Base-by-base conservation (phyloP, 2,888 invertebrate genomes). In the Chalcis sispes region DNA sequence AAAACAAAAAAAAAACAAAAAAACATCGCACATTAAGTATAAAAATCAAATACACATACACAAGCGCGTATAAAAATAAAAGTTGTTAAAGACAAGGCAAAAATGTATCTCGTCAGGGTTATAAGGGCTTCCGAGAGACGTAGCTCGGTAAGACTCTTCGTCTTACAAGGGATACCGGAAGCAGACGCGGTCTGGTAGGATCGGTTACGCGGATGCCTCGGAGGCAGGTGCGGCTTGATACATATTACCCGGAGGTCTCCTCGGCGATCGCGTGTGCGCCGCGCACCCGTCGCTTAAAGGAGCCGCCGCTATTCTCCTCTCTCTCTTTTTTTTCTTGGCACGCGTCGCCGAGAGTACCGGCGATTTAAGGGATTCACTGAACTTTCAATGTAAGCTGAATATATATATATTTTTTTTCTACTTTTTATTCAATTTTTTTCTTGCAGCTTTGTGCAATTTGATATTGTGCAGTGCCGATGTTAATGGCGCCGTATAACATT, bases 191-290 rank as follows among this genome's bases (percentile, higher is more conserved):
- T 62, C 62, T 46, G 61, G 52, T 7, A n/a, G 64, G 62, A 75
- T 75, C 75, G 64, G 75, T 75, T 70, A 74, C 69, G 46, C 46
- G n/a, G n/a, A 2, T 8, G 48, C 3, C 48, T 8, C 18, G 7
- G 20, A 18, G 27, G 50, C 75, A 75, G 70, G 75, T 75, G 75
- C 62, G 52, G n/a, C n/a, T 4, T 8, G 15, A 36, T 52, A 59
- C 64, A 50, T 50, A 23, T 64, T 64, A 64, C 54, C 52, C 52
- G 69, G 50, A 70, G 70, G 70, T 66, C 65, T 48, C 48, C 27
- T 46, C 46, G 50, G 48, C 64, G 54, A 56, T 72, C 23, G 64
- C 58, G 66, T 59, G 72, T 20, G 54, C 62, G 15, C 23, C n/a
- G n/a, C n/a, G n/a, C n/a, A n/a, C n/a, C n/a, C n/a, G n/a, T n/a